Evolutionary conservation across 2,113 vertebrate genomes (phyloP).

Genomic region (Recurvirostra avosetta): DNA sequence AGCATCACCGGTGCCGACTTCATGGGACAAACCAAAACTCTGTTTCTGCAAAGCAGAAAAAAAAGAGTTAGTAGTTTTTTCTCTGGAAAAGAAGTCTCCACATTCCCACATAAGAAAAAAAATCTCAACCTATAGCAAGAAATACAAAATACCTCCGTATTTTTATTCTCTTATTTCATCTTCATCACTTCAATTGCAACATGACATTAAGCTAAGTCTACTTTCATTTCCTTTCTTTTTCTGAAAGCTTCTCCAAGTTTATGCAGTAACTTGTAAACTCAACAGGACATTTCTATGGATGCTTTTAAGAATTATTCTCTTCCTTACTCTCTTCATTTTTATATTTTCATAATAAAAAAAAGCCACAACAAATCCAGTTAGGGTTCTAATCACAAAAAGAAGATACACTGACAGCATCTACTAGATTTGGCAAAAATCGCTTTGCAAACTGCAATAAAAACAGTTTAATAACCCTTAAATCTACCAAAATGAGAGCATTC

Average conservation of each 20-base stretch:
- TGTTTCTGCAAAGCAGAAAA: constrained; percentile 80
- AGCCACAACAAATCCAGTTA: neutral
- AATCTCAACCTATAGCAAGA: fast-evolving
- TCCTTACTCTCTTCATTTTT: neutral
- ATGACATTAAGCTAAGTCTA: fast-evolving
- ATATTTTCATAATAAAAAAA: neutral
- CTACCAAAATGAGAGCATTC: fast-evolving
- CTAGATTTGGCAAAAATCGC: fast-evolving
- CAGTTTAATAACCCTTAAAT: fast-evolving
- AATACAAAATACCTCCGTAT: fast-evolving
- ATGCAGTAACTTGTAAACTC: neutral
- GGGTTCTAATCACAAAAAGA: neutral
- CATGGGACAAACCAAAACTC: constrained; percentile 97
- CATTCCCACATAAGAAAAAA: too few relatives aligned
- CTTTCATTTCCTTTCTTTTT: neutral
- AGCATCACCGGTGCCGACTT: constrained; percentile 96
- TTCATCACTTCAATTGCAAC: neutral
- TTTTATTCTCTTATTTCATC: neutral
- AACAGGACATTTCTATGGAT: fast-evolving
- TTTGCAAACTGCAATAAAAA: fast-evolving
- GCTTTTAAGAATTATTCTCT: neutral
- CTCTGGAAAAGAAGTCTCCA: neutral
- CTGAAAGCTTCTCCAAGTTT: neutral
- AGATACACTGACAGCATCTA: fast-evolving
- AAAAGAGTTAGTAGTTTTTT: fast-evolving